Base-by-base conservation (phyloP, 1,140 invertebrate species). In the Temnothorax longispinosus region DNA sequence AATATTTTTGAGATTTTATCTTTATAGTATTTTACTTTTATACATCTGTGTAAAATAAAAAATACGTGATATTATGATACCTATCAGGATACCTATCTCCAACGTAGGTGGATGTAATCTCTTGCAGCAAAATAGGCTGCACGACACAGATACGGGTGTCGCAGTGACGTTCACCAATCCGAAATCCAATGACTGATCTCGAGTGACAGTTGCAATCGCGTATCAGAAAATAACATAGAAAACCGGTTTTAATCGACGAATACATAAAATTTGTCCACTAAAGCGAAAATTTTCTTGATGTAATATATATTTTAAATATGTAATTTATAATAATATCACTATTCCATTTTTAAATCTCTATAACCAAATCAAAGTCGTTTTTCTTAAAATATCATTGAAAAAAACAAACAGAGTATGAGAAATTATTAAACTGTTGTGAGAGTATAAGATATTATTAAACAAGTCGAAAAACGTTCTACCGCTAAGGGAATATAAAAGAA, bases 141-240 rank as follows among this genome's bases (percentile, higher is more conserved):
- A 54, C 50, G 11, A 85, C 74, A 78, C 47, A 76, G 82, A 85
- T 85, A 85, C 75, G 82, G 32, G 44, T 76, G 75, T 76, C 21
- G 74, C 82, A 65, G 18, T 85, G 82, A 85, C 62, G 8, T 76
- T 78, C 47, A 62, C 64, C 74, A 35, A 85, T 85, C 15, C 47
- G 2, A 85, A 65, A 85, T 85, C 47, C 56, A 77, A 65, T 58
- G 74, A 64, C 74, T 77, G 74, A 78, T 74, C 80, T 75, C 52
- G 13, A 41, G 69, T 84, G 80, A 84, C 80, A 84, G 80, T 74
- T 84, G 27, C 69, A 84, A 84, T 84, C 69, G 80, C 69, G 41
- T 84, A 84, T 84, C 69, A 75, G 56, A 84, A 84, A 84, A 74
- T 62, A 84, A 75, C 80, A 62, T 69, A 27, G 5, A 69, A 69